Base-by-base conservation (phyloP, 2,113 vertebrate species). In the Acanthochromis polyacanthus region DNA sequence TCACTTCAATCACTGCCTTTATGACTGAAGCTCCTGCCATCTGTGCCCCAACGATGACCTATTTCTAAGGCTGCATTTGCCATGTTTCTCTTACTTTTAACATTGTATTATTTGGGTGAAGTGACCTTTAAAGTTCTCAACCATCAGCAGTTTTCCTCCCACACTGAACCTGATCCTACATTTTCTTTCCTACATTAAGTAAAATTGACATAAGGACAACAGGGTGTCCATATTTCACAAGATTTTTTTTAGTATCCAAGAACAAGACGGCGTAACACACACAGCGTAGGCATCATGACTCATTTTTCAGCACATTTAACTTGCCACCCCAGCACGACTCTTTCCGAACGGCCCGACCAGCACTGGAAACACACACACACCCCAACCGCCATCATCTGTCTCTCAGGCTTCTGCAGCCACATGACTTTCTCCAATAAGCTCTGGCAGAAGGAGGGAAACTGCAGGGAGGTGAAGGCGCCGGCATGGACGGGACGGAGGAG, bases 231-330 rank as follows among this genome's bases (percentile, higher is more conserved):
- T 12, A 38, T 56, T 74, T 81, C 25, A 71, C 48, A n/a, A 7
- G 15, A 32, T 51, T 51, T 71, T 45, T 71, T 79, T 25, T 28
- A 40, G 15, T 61, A 40, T 55, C 52, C 5, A 40, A 81, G 72
- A 77, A 56, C 68, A 73, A 75, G 56, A 61, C 72, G 57, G 52
- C 57, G 59, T 40, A 75, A 63, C 65, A 77, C 62, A 64, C 43
- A 59, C 57, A 77, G 58, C 64, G 60, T 57, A 65, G 51, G 20
- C 63, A 78, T 69, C 56, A 63, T 88, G 88, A 90, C 76, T 90
- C 67, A 85, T 84, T 74, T 88, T 60, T 90, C 82, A 80, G 78
- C 52, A 56, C 62, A 80, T 88, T 74, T 65, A 68, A 90, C 78
- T 82, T 51, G 73, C 85, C 81, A 68, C 71, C 76, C 62, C 79